Conservation (phyloP, 2,888 invertebrate genomes). For the Drosophila diplacantha region DNA sequence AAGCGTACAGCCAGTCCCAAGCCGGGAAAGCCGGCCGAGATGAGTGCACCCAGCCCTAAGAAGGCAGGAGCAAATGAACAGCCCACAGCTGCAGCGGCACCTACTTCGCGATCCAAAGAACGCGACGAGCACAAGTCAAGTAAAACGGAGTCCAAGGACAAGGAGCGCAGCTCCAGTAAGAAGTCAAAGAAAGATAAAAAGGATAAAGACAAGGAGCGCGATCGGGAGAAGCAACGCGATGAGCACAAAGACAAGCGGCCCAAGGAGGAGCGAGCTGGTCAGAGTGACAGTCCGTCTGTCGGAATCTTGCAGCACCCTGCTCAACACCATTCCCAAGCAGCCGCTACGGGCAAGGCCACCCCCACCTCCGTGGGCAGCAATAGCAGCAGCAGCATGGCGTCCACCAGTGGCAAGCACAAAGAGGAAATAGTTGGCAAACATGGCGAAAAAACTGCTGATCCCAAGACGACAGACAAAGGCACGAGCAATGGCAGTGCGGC, state of each 20-base stretch:
- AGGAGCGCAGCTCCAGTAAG: conserved; percentile 74
- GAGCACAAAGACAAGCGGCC: conserved; percentile 71
- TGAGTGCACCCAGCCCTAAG: conserved; percentile 57
- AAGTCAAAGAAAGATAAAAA: conserved; percentile 81
- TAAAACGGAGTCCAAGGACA: conserved; percentile 61
- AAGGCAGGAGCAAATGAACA: conserved; percentile 34
- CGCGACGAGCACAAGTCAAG: conserved; percentile 58
- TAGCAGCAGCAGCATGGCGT: conserved; percentile 48
- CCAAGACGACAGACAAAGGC: conserved; percentile 42
- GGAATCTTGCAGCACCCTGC: conserved; percentile 3
- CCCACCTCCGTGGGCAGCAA: conserved; percentile 59
- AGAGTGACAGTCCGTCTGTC: conserved; percentile 43
- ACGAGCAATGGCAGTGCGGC: conserved; percentile 79
- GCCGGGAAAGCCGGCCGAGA: conserved; percentile 44
- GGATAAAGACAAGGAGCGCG: conserved; percentile 82
- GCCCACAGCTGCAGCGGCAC: conserved; percentile 22
- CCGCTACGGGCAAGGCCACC: conserved; percentile 51
- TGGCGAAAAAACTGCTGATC: conserved; percentile 30
- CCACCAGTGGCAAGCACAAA: conserved; percentile 51
- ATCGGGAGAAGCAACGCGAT: conserved; percentile 77
- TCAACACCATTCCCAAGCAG: conserved; percentile 1
- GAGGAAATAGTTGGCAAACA: conserved; percentile 48
- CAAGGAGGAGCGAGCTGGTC: conserved; percentile 53
- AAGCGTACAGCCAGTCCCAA: conserved; percentile 66
- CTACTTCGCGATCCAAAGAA: conserved; percentile 61